Evolutionary conservation across 2,113 vertebrate genomes (phyloP).

Genomic region (Syrrhaptes paradoxus): DNA sequence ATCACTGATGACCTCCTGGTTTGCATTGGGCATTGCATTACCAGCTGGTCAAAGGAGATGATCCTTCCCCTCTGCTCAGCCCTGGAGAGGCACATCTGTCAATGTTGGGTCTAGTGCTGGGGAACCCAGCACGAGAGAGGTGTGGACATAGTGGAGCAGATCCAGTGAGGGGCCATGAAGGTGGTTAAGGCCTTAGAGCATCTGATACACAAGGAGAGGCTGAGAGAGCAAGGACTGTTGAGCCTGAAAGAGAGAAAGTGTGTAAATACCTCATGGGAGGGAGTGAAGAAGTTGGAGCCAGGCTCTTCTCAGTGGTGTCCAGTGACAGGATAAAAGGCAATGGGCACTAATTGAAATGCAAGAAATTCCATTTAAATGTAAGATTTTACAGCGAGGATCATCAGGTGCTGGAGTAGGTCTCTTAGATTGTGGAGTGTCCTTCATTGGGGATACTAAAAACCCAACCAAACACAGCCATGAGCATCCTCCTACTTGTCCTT

Average conservation of each 20-base stretch:
- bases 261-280: neutral
- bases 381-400: neutral
- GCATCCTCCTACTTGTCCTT: neutral
- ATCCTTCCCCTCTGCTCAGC: neutral
- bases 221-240: neutral
- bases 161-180: neutral
- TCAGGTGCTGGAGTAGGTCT: neutral
- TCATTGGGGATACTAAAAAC: neutral
- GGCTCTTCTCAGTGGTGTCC: neutral
- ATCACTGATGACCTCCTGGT: neutral
- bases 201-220: neutral
- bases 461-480: neutral
- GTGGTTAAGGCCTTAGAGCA: neutral
- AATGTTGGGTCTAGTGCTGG: neutral
- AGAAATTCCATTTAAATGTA: neutral
- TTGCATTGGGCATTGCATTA: no score
- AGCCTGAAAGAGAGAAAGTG: neutral
- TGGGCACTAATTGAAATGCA: neutral
- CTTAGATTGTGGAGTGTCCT: neutral
- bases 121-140: neutral
- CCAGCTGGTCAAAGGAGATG: neutral
- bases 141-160: neutral
- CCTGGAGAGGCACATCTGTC: neutral
- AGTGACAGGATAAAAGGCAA: neutral
- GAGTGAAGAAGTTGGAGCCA: neutral